Base-by-base conservation (phyloP, 2,113 vertebrate genomes). In the Mystacornis crossleyi region DNA sequence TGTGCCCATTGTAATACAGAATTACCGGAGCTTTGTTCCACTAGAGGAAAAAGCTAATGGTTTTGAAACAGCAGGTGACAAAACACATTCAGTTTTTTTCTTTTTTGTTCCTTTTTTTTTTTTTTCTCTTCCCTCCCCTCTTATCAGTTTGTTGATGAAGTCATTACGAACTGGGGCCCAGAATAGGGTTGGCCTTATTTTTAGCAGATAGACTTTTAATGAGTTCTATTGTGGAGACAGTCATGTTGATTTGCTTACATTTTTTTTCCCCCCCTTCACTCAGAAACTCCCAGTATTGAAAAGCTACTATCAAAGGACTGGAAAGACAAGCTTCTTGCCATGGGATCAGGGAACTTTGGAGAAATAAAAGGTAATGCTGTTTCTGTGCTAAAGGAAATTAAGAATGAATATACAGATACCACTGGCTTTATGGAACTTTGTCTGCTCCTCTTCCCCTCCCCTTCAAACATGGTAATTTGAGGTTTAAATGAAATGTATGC, bases 301-400 rank as follows among this genome's bases (percentile, higher is more conserved):
- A 99, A 99, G 97, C 99, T 99, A 97, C 98, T 99, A 98, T 99
- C 99, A 97, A 99, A 99, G 98, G 99, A 99, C 98, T 99, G 99
- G 99, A 99, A 99, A 98, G 99, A 99, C 99, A 99, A 99, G 98
- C 99, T 99, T 98, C 98, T 99, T 98, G 99, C 99, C 96, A 99
- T 99, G 99, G 99, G 99, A 98, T 99, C 99, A 98, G 99, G 99
- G 98, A 99, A 99, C 98, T 99, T 99, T 93, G 99, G 99, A 96
- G 99, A 99, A 98, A 99, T 99, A 98, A 99, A 99, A 99, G 99
- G 99, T 99, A 98, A 97, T 1, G 10, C 82, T 51, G 34, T 96
- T 95, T 92, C 48, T 87, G 38, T 87, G 69, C 58, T 77, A 93
- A 96, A 94, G 36, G 78, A 33, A 92, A 91, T 58, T 69, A 34